Evolutionary conservation across 2,888 invertebrate genomes (phyloP), one percentile per base, ranked within the genome.

Genomic region (Muscina levida): DNA sequence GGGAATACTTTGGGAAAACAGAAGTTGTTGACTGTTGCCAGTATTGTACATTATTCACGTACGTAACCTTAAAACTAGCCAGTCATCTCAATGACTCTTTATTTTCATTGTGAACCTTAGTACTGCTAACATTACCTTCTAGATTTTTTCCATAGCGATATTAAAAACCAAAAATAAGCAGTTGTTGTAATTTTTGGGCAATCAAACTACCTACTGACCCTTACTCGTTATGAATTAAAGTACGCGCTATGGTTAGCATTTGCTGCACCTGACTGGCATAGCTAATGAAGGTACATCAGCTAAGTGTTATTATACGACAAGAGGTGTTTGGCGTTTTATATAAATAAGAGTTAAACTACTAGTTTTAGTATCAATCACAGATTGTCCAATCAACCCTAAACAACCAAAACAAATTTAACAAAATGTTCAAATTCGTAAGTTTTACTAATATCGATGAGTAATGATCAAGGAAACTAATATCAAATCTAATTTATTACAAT

Each of bases 341-440:
- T 31, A 31, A 31, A 31, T 5, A 31, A 5, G 31, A 8, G 8
- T 31, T 31, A 31, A 31, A 31, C 8, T 31, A 8, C 4, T 31
- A 31, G 31, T 8, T 31, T 31, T 5, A 31, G 31, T 31, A 46
- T 46, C 17, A 46, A 46, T 46, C 1, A 15, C 46, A 46, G 15
- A 46, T 46, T 46, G 46, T 15, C 48, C 13, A 53, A 15, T 39
- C 26, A 83, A 72, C 62, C 26, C 42, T 70, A 68, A 24, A 75
- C 65, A n/a, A 44, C 26, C 68, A 39, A 72, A 59, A 44, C 17
- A 51, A 59, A 15, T 24, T 37, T 39, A 26, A 26, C 85, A 87
- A 85, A 53, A 87, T 87, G 87, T 85, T 85, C 85, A 87, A 87
- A 81, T 82, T 84, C 82, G 87, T 87, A 85, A 86, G 87, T 86